Conservation (phyloP, 2,113 vertebrate genomes). For the Sisor rabdophorus region DNA sequence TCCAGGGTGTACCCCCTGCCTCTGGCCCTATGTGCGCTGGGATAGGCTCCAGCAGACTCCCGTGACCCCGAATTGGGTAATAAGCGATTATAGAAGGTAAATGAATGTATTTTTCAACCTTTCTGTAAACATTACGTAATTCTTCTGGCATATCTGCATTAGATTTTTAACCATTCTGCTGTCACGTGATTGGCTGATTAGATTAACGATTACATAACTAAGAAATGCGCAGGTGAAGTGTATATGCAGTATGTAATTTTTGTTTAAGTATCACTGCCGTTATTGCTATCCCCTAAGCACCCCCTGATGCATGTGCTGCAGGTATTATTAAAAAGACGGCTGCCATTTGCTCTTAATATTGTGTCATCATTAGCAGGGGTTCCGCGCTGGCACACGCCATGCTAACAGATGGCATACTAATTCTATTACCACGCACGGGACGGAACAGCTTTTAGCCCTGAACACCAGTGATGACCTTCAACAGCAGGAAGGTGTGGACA, state of each 20-base stretch:
- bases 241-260: neutral
- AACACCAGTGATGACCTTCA: slow-evolving; percentile 66
- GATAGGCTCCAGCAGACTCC: no score
- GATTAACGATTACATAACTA: neutral
- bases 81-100: no score
- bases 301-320: slow-evolving; percentile 67
- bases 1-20: no score
- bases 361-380: slow-evolving; percentile 78
- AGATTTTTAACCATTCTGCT: neutral
- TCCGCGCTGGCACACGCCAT: slow-evolving; percentile 65
- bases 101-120: no score
- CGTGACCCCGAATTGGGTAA: no score
- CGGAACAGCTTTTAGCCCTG: slow-evolving; percentile 62
- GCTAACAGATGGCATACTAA: slow-evolving; percentile 76
- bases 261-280: slow-evolving; percentile 62
- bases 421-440: slow-evolving; percentile 71
- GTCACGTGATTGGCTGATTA: neutral
- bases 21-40: no score
- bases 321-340: slow-evolving; percentile 72
- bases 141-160: neutral
- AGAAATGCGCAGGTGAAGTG: neutral
- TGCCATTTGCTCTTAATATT: slow-evolving; percentile 69
- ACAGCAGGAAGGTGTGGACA: slow-evolving; percentile 48
- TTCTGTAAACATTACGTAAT: no score
- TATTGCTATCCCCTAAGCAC: slow-evolving; percentile 58